Evolutionary conservation across 2,113 vertebrate species (phyloP), one percentile per base, ranked within the genome.

Genomic region (Urocolius indicus): DNA sequence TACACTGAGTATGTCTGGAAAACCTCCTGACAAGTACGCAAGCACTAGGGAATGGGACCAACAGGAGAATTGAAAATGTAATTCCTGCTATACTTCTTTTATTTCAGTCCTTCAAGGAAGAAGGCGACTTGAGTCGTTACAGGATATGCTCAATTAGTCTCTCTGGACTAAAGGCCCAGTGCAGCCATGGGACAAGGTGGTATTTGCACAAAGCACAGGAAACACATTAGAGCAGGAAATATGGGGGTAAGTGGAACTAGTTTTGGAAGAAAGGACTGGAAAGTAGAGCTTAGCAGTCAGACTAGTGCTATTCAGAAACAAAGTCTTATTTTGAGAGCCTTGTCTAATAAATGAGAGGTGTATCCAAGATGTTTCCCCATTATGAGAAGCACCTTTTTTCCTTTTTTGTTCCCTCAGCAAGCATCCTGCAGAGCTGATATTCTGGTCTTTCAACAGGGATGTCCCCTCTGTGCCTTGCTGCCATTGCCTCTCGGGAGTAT

Each of bases 101-200:
- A 63, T 83, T 92, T 90, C 79, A 86, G 48, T 32, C 48, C 38
- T 87, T 77, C 51, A 59, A 48, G 59, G 54, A 63, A 83, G 75
- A 84, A 76, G 45, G 32, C 46, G 27, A 16, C 43, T 41, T 63
- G 19, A 4, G 18, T 54, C 2, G 1, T 29, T 51, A 79, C 61
- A 62, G 43, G 22, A 46, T 15, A 6, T 48, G 13, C 66, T 72
- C 0, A 0, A 5, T 68, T 15, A n/a, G 29, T 26, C 22, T 51
- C 52, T 63, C 55, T 52, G 34, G 61, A 86, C 46, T 26, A 21
- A 73, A 83, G 71, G 34, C 18, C 15, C 34, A 11, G 38, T 13
- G 54, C 59, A 67, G 57, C 77, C 81, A 32, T 21, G 43, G 62
- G 79, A 78, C 46, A 46, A 75, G 58, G 26, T 4, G 9, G 8